Evolutionary conservation across 2,113 vertebrate genomes (phyloP).

Genomic region (Promerops cafer): DNA sequence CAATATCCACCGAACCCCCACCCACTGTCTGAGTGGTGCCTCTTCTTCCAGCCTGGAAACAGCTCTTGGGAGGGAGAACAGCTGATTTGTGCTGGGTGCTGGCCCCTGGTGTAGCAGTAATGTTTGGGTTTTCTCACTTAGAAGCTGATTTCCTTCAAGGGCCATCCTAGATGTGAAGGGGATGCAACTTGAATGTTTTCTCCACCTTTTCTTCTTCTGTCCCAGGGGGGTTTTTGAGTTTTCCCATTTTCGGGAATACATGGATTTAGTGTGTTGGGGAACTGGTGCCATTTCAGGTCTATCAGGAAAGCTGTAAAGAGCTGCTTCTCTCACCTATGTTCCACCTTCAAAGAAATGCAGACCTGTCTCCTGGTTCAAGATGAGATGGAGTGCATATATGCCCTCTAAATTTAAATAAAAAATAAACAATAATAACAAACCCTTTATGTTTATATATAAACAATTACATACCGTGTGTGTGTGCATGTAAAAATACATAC

Average conservation of each 20-base stretch:
- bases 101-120: not conserved
- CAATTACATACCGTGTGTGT: fast-evolving
- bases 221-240: not conserved
- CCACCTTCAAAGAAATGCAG: not conserved
- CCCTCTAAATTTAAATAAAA: not conserved
- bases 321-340: not conserved
- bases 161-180: not conserved
- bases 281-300: not conserved
- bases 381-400: not conserved
- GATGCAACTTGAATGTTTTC: not conserved
- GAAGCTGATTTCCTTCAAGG: not conserved
- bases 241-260: not conserved
- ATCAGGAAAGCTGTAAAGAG: not conserved
- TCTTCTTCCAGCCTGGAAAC: not conserved
- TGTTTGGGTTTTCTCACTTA: not conserved
- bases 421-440: not conserved
- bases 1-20: not conserved
- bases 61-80: not conserved
- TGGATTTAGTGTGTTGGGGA: not conserved
- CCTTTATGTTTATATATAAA: not conserved
- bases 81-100: not conserved
- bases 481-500: not conserved
- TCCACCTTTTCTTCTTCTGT: not conserved
- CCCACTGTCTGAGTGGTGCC: not conserved
- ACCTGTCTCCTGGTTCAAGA: not conserved